Evolutionary conservation across 2,888 invertebrate genomes (phyloP).

Genomic region (Ptychoptera contaminata): DNA sequence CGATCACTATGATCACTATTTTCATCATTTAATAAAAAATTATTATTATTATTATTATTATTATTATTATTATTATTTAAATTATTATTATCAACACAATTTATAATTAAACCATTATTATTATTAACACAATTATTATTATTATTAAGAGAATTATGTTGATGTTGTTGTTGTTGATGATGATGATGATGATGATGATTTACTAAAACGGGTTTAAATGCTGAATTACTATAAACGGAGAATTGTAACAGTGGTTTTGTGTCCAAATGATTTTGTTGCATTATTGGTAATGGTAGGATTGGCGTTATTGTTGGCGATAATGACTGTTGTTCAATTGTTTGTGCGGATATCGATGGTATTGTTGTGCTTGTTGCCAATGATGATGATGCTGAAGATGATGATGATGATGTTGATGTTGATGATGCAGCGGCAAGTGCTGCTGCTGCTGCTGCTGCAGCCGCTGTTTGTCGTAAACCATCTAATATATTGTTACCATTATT

Average conservation of each 20-base stretch:
- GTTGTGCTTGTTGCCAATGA: background rate
- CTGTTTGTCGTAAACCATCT: no score
- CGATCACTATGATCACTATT: background rate
- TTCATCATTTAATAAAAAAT: background rate
- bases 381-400: background rate
- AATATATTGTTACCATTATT: background rate
- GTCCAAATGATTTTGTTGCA: background rate
- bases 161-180: background rate
- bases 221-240: conserved; percentile 16
- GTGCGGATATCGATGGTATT: background rate
- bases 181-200: conserved; percentile 6
- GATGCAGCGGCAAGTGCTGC: conserved; percentile 6
- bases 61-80: conserved; percentile 9
- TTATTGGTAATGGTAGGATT: background rate
- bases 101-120: background rate
- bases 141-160: conserved; percentile 2
- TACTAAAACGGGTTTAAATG: conserved; percentile 16
- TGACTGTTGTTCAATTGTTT: background rate
- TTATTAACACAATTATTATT: background rate
- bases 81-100: conserved; percentile 8
- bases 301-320: background rate
- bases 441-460: conserved; percentile 6
- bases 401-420: conserved; percentile 7
- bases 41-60: background rate
- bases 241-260: background rate